phyloP scores from a whole-genome alignment of 2,888 invertebrate species.

The Melanotus villosus region DNA sequence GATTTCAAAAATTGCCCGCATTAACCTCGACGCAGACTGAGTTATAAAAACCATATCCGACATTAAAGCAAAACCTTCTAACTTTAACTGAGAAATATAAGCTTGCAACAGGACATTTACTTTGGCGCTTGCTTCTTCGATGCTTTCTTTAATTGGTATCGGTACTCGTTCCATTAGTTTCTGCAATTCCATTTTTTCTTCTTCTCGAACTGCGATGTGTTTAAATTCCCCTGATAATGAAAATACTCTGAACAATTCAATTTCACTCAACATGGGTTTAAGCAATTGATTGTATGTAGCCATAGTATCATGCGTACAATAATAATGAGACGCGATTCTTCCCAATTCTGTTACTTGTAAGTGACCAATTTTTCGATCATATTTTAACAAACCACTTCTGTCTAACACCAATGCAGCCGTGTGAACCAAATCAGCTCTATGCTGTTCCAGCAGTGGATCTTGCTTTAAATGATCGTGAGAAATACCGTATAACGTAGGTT shows the following conservation, averaged over 20 bases:
- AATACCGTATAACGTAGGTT: constrained; percentile 93
- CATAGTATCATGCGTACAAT: constrained; percentile 98
- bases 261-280: constrained; percentile 97
- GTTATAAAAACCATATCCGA: constrained; percentile 99
- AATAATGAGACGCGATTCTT: constrained; percentile 98
- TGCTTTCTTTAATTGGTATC: constrained; percentile 98
- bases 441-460: constrained; percentile 89
- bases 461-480: constrained; percentile 82
- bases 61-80: constrained; percentile 99
- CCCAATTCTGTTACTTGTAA: constrained; percentile 93
- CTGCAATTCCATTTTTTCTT: constrained; percentile 96
- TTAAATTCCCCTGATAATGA: constrained; percentile 97
- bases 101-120: constrained; percentile 96
- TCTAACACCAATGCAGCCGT: constrained; percentile 94
- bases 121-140: constrained; percentile 98
- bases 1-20: constrained; percentile 98
- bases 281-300: constrained; percentile 95
- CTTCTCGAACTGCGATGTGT: constrained; percentile 92
- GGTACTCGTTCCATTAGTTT: constrained; percentile 97
- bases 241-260: constrained; percentile 98
- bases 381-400: constrained; percentile 94
- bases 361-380: constrained; percentile 93
- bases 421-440: constrained; percentile 95
- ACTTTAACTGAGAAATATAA: constrained; percentile 97
- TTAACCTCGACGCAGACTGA: constrained; percentile 94